Evolutionary conservation across 2,797 vertebrate genomes (phyloP).

Genomic region (Percopsis omiscomaycus): DNA sequence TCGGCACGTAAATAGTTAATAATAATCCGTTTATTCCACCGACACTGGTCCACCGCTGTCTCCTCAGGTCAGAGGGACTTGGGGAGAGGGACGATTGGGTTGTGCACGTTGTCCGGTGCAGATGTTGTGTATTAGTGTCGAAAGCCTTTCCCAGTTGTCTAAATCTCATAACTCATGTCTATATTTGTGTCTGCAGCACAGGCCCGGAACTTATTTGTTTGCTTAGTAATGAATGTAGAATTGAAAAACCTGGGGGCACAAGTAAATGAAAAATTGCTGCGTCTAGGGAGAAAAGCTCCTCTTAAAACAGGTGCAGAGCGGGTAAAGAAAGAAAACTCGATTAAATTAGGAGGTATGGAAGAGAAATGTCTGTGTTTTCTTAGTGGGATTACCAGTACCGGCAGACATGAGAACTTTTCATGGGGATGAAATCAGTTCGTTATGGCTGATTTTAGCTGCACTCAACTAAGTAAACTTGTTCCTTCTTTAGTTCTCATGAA

Average conservation of each 20-base stretch:
- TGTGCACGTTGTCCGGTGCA: constrained; percentile 65
- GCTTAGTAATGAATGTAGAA: constrained; percentile 79
- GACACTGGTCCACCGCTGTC: constrained; percentile 22
- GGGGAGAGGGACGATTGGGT: constrained; percentile 49
- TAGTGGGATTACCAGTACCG: constrained; percentile 65
- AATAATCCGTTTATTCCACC: constrained; percentile 72
- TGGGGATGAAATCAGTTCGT: constrained; percentile 73
- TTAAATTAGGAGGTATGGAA: constrained; percentile 60
- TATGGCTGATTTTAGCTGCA: constrained; percentile 54
- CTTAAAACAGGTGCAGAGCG: constrained; percentile 74
- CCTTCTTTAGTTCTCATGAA: constrained; percentile 52
- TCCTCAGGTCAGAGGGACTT: constrained; percentile 46
- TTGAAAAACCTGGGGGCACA: constrained; percentile 79
- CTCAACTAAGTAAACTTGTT: constrained; percentile 43
- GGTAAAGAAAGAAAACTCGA: constrained; percentile 48
- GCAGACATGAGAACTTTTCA: constrained; percentile 69
- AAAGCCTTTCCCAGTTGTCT: constrained; percentile 68
- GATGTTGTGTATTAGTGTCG: constrained; percentile 76
- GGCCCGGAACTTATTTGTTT: constrained; percentile 81
- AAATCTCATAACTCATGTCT: constrained; percentile 82
- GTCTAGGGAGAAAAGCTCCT: constrained; percentile 64
- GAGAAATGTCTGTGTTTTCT: constrained; percentile 69
- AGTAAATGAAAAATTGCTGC: constrained; percentile 84
- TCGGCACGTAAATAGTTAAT: constrained; percentile 84
- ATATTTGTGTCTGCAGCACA: constrained; percentile 79